Percentiles rank a stretch among this genome's conserved stretches.
Evolutionary conservation across 2,888 invertebrate genomes (phyloP).

Genomic region (Spodoptera picta): DNA sequence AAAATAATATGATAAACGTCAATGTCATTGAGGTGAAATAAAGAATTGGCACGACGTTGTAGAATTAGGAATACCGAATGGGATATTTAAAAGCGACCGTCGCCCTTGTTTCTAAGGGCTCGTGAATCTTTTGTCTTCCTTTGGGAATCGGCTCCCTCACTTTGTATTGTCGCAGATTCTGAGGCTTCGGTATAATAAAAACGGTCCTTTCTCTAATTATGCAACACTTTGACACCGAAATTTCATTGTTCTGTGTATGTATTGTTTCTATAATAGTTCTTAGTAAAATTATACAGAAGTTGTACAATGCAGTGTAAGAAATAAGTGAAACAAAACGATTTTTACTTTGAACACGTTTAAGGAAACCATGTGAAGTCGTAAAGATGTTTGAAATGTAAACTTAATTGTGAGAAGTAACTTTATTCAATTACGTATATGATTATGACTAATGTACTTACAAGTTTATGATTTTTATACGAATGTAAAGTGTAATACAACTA

Average conservation of each 20-base stretch:
- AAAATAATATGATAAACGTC: slow-evolving; percentile 19
- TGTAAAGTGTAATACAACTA: too few relatives aligned
- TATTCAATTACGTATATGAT: too few relatives aligned
- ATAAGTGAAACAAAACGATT: too few relatives aligned
- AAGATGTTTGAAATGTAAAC: too few relatives aligned
- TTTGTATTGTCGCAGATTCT: slow-evolving; percentile 57
- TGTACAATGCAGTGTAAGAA: too few relatives aligned
- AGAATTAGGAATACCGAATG: slow-evolving; percentile 45
- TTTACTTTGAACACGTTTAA: too few relatives aligned
- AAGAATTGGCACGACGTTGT: slow-evolving; percentile 48
- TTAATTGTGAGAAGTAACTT: too few relatives aligned
- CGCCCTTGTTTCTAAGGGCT: slow-evolving; percentile 59
- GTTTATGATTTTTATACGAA: too few relatives aligned
- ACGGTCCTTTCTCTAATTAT: slow-evolving; percentile 50
- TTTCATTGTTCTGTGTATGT: slow-evolving; percentile 28
- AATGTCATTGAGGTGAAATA: slow-evolving; percentile 44
- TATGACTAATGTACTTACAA: too few relatives aligned
- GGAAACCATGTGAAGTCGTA: too few relatives aligned
- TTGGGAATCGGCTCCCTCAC: slow-evolving; percentile 55
- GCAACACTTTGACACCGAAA: slow-evolving; percentile 38
- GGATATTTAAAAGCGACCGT: slow-evolving; percentile 58
- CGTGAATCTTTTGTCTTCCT: slow-evolving; percentile 65
- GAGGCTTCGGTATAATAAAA: slow-evolving; percentile 48
- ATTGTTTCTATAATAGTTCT: too few relatives aligned
- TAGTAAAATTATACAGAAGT: too few relatives aligned